Base-by-base conservation (phyloP, 2,888 invertebrate genomes). In the Taenaris catops region DNA sequence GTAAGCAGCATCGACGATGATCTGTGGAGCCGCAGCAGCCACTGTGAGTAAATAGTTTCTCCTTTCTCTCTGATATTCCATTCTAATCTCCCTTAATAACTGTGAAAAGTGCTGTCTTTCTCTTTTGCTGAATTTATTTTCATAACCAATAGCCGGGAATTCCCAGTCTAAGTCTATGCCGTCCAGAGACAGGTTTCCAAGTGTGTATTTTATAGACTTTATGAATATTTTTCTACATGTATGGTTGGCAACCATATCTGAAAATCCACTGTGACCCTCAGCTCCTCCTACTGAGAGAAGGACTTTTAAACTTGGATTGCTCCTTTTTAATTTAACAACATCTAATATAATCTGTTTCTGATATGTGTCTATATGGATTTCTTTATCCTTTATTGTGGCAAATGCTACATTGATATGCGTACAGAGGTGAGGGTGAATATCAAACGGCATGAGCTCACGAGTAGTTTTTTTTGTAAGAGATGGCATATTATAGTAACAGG, bases 101-200 rank as follows among this genome's bases (percentile, higher is more conserved):
- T 93, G 92, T 1, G 91, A 90, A 55, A 95, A 94, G 67, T 94
- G 93, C 62, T 91, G 90, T 35, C 90, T 88, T 57, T 95, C 92
- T 10, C 89, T 74, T 6, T 55, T 54, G 2, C 23, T 23, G 3
- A 35, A 10, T 2, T 19, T 31, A 1, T 46, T 31, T n/a, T 12
- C 16, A 10, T 51, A 43, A 6, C 50, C 42, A 16, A 92, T 87
- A 0, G 89, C 92, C 1, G 96, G 96, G 68, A 96, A 96, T 63
- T 96, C 96, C 95, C 95, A 96, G 62, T 96, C 96, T 14, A 95
- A 70, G 70, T 96, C 94, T 1, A 94, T 67, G 3, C 93, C 94
- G 67, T 94, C 93, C 12, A 93, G 68, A 18, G 76, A 76, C 44
- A 88, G 88, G 11, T 75, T 71, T 39, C 79, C 79, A 14, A 92